Evolutionary conservation across 2,113 vertebrate species (phyloP).

Genomic region (Hucho hucho): DNA sequence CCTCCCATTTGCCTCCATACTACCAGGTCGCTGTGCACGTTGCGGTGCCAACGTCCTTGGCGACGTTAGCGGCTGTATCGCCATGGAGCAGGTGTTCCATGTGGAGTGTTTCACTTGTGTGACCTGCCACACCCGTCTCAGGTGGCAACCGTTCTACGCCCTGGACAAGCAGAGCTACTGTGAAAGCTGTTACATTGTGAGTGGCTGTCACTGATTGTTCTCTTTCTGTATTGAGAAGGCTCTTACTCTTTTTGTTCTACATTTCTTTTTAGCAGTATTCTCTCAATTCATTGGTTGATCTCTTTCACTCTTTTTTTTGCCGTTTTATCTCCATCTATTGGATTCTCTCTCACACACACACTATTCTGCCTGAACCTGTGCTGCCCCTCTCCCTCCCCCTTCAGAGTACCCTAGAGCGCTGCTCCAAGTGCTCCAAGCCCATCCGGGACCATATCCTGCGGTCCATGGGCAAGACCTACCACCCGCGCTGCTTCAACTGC

Average conservation of each 20-base stretch:
- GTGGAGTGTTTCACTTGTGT: slow-evolving; percentile 87
- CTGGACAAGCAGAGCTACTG: slow-evolving; percentile 88
- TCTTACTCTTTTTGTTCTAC: not conserved
- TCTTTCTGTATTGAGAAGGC: not conserved
- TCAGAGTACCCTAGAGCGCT: slow-evolving; percentile 86
- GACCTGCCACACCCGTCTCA: slow-evolving; percentile 80
- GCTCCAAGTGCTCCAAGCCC: slow-evolving; percentile 84
- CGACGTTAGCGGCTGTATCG: slow-evolving; percentile 85
- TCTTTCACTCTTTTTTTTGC: not conserved
- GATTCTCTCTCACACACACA: not conserved
- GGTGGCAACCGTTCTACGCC: slow-evolving; percentile 87
- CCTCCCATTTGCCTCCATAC: not conserved
- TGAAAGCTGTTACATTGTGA: slow-evolving; percentile 87
- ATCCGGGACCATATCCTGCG: slow-evolving; percentile 87
- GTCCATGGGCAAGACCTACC: slow-evolving; percentile 88
- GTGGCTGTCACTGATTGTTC: slow-evolving; percentile 36
- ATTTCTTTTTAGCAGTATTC: not conserved
- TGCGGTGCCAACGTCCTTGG: slow-evolving; percentile 87
- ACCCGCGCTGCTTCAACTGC: slow-evolving; percentile 86
- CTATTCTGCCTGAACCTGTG: not conserved
- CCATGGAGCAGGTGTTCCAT: slow-evolving; percentile 89
- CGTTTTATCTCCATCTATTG: not conserved
- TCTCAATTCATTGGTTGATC: not conserved
- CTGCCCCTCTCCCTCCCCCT: not conserved
- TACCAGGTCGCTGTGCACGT: slow-evolving; percentile 76